phyloP scores from a whole-genome alignment of 2,113 vertebrate genomes.

The Alosa alosa region DNA sequence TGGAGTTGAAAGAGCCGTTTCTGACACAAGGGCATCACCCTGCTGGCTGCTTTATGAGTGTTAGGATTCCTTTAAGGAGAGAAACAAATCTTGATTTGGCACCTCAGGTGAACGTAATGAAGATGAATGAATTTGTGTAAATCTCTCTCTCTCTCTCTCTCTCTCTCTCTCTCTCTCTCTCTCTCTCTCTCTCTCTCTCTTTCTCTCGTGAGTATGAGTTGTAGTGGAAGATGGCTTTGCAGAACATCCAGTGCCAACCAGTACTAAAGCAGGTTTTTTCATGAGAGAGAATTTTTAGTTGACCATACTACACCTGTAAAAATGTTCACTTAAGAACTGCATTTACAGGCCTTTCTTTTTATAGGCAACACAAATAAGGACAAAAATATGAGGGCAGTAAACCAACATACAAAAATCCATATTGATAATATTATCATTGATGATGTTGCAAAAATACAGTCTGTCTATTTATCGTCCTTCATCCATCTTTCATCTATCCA shows the following conservation, averaged over 20 bases:
- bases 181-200: too few relatives aligned
- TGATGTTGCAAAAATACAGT: background rate
- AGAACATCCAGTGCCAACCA: background rate
- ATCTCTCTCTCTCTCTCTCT: background rate
- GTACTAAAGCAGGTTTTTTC: background rate
- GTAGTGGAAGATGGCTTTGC: background rate
- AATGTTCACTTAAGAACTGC: background rate
- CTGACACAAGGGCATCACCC: background rate
- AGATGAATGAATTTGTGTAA: background rate
- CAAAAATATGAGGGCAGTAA: background rate
- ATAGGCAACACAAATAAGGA: background rate
- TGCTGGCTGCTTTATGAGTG: background rate
- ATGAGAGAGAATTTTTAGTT: background rate
- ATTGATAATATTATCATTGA: background rate
- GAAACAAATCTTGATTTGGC: constrained; percentile 11
- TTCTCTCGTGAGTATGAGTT: too few relatives aligned
- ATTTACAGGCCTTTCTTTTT: background rate
- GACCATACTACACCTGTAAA: background rate
- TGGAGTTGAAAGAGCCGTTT: background rate
- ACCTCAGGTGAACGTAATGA: constrained; percentile 20
- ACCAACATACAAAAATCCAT: background rate
- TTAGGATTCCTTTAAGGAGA: constrained; percentile 8
- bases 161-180: too few relatives aligned
- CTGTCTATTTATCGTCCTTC: background rate
- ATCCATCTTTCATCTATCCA: background rate